Evolutionary conservation across 2,113 vertebrate species (phyloP), one percentile per base, ranked within the genome.

Genomic region (Microcebus griseorufus): DNA sequence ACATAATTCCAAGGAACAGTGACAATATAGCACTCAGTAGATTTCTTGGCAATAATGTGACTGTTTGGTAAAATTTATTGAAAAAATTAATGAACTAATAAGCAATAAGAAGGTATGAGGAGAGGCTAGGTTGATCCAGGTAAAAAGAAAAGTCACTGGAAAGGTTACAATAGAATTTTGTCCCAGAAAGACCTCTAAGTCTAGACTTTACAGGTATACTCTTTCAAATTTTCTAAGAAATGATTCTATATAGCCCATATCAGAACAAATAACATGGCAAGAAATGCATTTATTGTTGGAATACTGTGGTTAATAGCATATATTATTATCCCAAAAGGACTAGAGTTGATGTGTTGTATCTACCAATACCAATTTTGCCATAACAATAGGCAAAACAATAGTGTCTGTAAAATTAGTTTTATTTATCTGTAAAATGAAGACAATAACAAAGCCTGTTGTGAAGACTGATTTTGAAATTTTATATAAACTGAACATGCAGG

Each of bases 381-480:
- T 80, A 84, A 87, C 9, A 53, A 48, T 23, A 78, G 45, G 29
- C 5, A 53, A 79, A 92, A 60, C 86, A 67, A 3, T 60, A 81
- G 37, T 4, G 5, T 83, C 45, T 81, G 60, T 88, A 67, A 80
- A 95, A 37, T 92, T 88, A 27, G 95, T 80, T 97, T 87, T 81
- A 80, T 82, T 88, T 65, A 53, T 51, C 82, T 88, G 70, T 80
- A 83, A 92, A 94, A 84, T 84, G 60, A 81, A 42, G 23, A 70
- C 9, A 73, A 18, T 90, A 73, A 65, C 80, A 60, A 90, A 48
- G 34, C 9, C 20, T 64, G n/a, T 64, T 97, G 60, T 79, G 64
- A 93, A 2, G 39, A 64, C 20, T n/a, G 25, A 55, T n/a, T 70
- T 69, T 60, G 48, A 86, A 93, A 92, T 96, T 80, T 72, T 92